Evolutionary conservation across 1,140 invertebrate species (phyloP).

Genomic region (Calephelis virginiensis): DNA sequence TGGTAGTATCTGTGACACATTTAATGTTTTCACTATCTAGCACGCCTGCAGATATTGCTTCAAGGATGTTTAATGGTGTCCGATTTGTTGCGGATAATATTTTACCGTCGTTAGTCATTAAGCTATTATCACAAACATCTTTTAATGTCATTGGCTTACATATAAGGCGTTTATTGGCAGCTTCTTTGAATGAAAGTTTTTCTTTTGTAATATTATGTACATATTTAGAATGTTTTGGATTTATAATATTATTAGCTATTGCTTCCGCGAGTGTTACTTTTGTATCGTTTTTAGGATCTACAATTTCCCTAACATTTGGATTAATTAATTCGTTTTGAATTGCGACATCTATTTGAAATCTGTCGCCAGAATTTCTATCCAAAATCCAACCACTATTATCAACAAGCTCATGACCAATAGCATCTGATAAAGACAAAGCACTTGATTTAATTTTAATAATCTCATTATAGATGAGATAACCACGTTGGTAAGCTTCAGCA

Average conservation of each 20-base stretch:
- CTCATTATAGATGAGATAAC: slow-evolving; percentile 85
- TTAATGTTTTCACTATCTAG: slow-evolving; percentile 90
- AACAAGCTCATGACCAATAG: slow-evolving; percentile 89
- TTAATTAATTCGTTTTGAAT: slow-evolving; percentile 88
- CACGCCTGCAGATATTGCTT: slow-evolving; percentile 91
- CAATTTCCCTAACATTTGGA: slow-evolving; percentile 87
- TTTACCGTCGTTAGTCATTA: slow-evolving; percentile 88
- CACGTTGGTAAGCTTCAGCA: slow-evolving; percentile 88
- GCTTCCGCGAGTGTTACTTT: slow-evolving; percentile 91
- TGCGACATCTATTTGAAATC: slow-evolving; percentile 88
- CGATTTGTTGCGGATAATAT: slow-evolving; percentile 90
- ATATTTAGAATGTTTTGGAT: slow-evolving; percentile 88
- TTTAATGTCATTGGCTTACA: slow-evolving; percentile 94
- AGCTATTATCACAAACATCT: slow-evolving; percentile 89
- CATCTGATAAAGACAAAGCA: slow-evolving; percentile 88
- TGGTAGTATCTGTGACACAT: slow-evolving; percentile 89
- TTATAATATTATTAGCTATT: slow-evolving; percentile 86
- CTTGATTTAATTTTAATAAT: slow-evolving; percentile 86
- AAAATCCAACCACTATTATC: slow-evolving; percentile 88
- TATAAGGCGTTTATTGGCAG: slow-evolving; percentile 87
- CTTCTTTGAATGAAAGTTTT: slow-evolving; percentile 88
- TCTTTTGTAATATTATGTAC: slow-evolving; percentile 86
- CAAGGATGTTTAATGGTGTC: slow-evolving; percentile 86
- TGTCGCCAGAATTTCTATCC: slow-evolving; percentile 90
- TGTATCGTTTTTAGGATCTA: slow-evolving; percentile 86